Base-by-base conservation (phyloP, 2,797 vertebrate genomes). In the Poecilia velifera region DNA sequence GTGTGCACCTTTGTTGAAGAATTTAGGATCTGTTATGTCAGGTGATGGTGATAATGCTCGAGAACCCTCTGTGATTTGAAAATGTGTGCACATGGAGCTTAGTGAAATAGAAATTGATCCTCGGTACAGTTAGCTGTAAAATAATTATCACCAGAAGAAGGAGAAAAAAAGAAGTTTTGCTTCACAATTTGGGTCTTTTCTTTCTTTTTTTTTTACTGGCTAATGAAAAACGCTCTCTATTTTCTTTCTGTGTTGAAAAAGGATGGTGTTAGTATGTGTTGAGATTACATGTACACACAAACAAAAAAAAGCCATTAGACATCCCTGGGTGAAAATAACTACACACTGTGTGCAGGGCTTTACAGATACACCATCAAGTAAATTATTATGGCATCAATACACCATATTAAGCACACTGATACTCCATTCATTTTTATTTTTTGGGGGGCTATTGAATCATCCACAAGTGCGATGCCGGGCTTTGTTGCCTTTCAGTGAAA, bases 401-500 rank as follows among this genome's bases (percentile, higher is more conserved):
- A 79, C 70, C 66, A 72, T 83, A 86, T 89, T 91, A 88, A 88
- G 82, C 66, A 82, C 68, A 70, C 62, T 89, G 90, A 88, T 84
- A 80, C 45, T 73, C 76, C 80, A 77, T 86, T 83, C 82, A 70
- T 78, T 89, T 68, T n/a, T 55, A 77, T 55, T 77, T 73, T 77
- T 89, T 77, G 57, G 82, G 72, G 74, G 66, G 79, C 87, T 76
- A 82, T 90, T 87, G 87, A 86, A 91, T 89, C 87, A 85, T 84
- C 82, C 78, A 78, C 81, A 82, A 82, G 73, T 80, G 84, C 85
- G 77, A 87, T 79, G 80, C 83, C 41, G 68, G 74, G 81, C 92
- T 93, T 90, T 74, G 53, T 83, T 85, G 79, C 80, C 83, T 78
- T 86, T 86, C 73, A 79, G 80, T 90, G 88, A 93, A 88, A 86